phyloP scores from a whole-genome alignment of 1,140 invertebrate species.

The Atta cephalotes region DNA sequence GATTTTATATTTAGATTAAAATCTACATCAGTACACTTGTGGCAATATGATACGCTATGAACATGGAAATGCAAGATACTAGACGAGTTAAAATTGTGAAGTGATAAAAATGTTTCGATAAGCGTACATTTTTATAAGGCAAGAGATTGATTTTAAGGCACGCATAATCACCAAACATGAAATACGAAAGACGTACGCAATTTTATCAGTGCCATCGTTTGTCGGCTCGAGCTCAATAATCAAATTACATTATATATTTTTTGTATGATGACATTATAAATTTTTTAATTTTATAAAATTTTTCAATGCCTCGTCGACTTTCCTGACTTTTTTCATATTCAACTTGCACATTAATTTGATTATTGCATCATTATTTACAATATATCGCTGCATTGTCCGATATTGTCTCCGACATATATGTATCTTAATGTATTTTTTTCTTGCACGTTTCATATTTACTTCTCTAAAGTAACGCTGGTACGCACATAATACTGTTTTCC shows the following conservation, averaged over 20 bases:
- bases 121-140: conserved; percentile 62
- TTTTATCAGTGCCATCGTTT: conserved; percentile 27
- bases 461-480: neutral
- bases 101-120: conserved; percentile 42
- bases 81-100: conserved; percentile 40
- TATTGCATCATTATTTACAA: conserved; percentile 31
- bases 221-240: neutral
- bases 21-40: conserved; percentile 24
- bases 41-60: conserved; percentile 28
- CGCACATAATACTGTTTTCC: conserved; percentile 43
- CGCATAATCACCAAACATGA: conserved; percentile 33
- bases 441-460: neutral
- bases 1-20: conserved; percentile 27
- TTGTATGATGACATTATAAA: neutral
- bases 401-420: conserved; percentile 10
- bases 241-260: neutral
- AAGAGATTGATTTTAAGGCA: conserved; percentile 66
- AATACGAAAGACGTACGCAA: conserved; percentile 26
- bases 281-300: conserved; percentile 5
- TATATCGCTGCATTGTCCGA: neutral
- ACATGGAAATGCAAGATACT: conserved; percentile 39
- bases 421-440: neutral
- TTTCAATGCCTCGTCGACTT: neutral
- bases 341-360: conserved; percentile 21
- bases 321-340: neutral